Evolutionary conservation across 35 echinoderm and acorn worm genomes (phyloP).

Genomic region (Apostichopus japonicus): DNA sequence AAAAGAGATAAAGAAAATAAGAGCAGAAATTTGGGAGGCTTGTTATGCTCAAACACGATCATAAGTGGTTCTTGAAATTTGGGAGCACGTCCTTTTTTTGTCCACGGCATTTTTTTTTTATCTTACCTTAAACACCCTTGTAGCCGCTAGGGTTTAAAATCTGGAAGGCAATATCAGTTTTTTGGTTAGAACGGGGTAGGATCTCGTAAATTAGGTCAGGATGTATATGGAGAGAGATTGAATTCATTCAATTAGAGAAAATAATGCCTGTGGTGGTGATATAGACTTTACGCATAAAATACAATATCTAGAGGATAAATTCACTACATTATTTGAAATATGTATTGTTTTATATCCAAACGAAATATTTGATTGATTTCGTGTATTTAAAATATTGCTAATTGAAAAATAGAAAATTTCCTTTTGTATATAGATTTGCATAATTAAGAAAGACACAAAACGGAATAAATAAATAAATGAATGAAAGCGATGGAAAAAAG

Average conservation of each 20-base stretch:
- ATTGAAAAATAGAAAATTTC: too few relatives aligned
- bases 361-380: too few relatives aligned
- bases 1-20: background rate
- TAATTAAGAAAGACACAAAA: too few relatives aligned
- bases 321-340: too few relatives aligned
- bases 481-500: too few relatives aligned
- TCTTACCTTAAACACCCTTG: background rate
- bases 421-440: too few relatives aligned
- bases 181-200: background rate
- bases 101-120: too few relatives aligned
- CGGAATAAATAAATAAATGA: too few relatives aligned
- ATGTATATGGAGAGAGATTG: background rate
- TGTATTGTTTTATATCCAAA: too few relatives aligned
- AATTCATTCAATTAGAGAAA: background rate
- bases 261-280: background rate
- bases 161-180: background rate
- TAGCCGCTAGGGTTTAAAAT: background rate
- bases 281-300: too few relatives aligned
- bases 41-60: conserved; percentile 29
- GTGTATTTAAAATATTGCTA: too few relatives aligned
- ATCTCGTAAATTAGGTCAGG: background rate
- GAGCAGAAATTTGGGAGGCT: background rate
- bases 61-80: conserved; percentile 36
- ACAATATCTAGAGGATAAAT: too few relatives aligned
- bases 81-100: background rate